These are phyloP conservation scores for Sapajus apella DNA, from an alignment of 2,113 vertebrate species.

Conservation along the genomic window DNA sequence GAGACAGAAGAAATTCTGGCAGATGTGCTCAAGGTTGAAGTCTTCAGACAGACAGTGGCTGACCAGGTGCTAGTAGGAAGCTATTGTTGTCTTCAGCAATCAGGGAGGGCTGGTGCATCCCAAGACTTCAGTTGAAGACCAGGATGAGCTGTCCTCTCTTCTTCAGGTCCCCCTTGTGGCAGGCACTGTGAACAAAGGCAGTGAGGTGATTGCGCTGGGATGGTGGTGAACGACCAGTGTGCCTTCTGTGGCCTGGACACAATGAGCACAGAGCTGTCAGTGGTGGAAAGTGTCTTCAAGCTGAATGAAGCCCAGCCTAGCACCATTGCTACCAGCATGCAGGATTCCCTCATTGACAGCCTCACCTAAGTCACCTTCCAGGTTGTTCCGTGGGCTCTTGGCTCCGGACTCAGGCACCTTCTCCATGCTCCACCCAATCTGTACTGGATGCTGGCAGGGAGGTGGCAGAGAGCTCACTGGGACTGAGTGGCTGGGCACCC, in stretches of 20 bases:
- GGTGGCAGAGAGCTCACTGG: constrained; percentile 50
- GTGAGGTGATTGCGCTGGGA: constrained; percentile 95
- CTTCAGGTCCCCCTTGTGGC: constrained; percentile 98
- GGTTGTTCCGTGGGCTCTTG: neutral
- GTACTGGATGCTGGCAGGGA: neutral
- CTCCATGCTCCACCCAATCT: neutral
- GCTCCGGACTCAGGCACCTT: constrained; percentile 45
- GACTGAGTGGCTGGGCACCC: neutral
- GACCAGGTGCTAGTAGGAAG: constrained; percentile 97
- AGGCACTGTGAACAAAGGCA: constrained; percentile 96
- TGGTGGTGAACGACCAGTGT: constrained; percentile 99
- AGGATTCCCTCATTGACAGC: constrained; percentile 95
- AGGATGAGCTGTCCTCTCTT: constrained; percentile 96
- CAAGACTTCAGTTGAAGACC: constrained; percentile 96
- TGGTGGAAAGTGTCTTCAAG: constrained; percentile 97
- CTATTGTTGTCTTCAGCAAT: constrained; percentile 96
- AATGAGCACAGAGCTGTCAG: constrained; percentile 96
- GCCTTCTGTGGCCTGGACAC: constrained; percentile 98
- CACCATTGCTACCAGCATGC: constrained; percentile 95
- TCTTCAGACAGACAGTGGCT: constrained; percentile 97
- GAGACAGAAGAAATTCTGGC: constrained; percentile 98
- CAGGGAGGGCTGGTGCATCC: constrained; percentile 97
- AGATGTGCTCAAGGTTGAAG: constrained; percentile 96
- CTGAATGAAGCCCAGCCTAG: constrained; percentile 94
- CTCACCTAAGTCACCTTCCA: constrained; percentile 65